These are phyloP conservation scores for Hozukius guyotensis DNA, from an alignment of 2,797 vertebrate species.

Conservation along the genomic window DNA sequence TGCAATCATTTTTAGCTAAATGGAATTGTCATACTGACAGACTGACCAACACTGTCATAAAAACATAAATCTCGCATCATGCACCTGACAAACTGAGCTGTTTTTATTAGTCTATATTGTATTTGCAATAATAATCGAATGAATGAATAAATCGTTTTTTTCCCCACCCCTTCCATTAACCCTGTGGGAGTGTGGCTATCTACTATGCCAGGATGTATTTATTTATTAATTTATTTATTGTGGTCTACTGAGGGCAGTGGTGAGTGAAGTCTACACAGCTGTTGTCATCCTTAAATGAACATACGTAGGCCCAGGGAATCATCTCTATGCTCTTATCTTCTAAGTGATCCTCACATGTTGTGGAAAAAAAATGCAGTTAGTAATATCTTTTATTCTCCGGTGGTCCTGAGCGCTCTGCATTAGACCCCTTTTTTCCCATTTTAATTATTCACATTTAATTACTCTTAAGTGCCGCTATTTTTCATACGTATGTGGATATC, in stretches of 20 bases:
- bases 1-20: no score
- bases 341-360: constrained; percentile 18
- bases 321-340: constrained; percentile 22
- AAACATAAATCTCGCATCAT: no score
- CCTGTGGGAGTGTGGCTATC: constrained; percentile 1
- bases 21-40: no score
- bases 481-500: constrained; percentile 44
- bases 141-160: no score
- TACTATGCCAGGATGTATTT: constrained; percentile 9
- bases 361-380: constrained; percentile 35
- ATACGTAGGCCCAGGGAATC: constrained; percentile 2
- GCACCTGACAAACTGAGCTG: no score
- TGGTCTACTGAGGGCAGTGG: constrained; percentile 8
- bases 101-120: no score
- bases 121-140: no score
- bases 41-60: no score
- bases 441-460: constrained; percentile 80
- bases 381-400: constrained; percentile 52
- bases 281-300: constrained; percentile 11
- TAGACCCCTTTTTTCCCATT: constrained; percentile 54
- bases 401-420: constrained; percentile 31
- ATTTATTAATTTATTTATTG: constrained; percentile 20
- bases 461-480: constrained; percentile 54
- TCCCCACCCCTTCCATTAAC: neutral
- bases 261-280: constrained; percentile 16